Percentiles rank a stretch among this genome's conserved stretches.
phyloP scores from a whole-genome alignment of 2,113 vertebrate genomes.

The Ellobius talpinus region DNA sequence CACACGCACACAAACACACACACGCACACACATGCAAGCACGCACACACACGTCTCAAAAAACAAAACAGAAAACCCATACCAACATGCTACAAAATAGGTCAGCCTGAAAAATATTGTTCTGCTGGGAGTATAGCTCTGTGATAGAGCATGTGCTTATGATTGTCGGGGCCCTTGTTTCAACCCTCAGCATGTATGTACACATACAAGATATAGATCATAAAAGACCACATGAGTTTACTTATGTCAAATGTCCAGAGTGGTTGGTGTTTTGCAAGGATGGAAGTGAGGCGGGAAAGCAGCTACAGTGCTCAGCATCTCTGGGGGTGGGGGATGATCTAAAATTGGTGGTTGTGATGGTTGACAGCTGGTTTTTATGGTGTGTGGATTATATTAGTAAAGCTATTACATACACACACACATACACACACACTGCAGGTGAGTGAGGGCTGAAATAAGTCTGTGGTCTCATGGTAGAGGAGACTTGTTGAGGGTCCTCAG shows the following conservation, averaged over 20 bases:
- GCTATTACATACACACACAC: neutral
- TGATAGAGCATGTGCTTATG: neutral
- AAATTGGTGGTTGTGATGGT: neutral
- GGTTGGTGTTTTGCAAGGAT: neutral
- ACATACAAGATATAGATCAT: neutral
- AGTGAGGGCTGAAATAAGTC: neutral
- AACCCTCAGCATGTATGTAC: neutral
- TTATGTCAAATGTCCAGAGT: neutral
- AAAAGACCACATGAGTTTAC: neutral
- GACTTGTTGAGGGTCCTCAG: neutral
- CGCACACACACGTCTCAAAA: neutral
- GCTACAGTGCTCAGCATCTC: neutral
- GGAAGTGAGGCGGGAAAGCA: neutral
- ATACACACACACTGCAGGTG: neutral
- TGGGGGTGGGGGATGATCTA: neutral
- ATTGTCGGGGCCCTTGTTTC: neutral
- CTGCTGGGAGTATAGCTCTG: neutral
- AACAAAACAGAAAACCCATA: neutral
- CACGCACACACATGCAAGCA: neutral
- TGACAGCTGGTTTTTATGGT: neutral
- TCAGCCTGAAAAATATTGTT: neutral
- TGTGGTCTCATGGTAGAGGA: neutral
- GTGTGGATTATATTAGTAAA: neutral
- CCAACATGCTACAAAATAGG: neutral
- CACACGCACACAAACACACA: neutral